A percentile compares a stretch with the other conserved stretches of the same genome.
These are phyloP conservation scores for Pristionchus mayeri DNA, from an alignment of 2,888 invertebrate species.

Conservation along the genomic window DNA sequence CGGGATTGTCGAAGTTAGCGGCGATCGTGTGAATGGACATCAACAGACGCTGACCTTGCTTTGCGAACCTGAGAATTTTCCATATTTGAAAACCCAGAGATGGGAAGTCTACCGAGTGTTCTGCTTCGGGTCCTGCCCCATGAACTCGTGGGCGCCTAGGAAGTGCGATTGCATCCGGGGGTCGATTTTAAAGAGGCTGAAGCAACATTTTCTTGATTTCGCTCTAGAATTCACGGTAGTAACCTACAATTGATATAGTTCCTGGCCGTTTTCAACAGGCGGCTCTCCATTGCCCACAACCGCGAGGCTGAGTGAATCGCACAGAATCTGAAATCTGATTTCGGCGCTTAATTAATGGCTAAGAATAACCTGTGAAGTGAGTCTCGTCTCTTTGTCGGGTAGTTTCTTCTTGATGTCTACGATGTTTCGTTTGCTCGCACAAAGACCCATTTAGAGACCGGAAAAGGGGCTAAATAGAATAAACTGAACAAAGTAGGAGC, in stretches of 20 bases:
- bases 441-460: neutral
- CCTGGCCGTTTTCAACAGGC: neutral
- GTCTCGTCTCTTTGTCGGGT: neutral
- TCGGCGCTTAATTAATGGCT: neutral
- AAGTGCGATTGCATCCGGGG: slow-evolving; percentile 39
- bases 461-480: neutral
- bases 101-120: neutral
- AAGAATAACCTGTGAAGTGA: neutral
- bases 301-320: slow-evolving; percentile 28
- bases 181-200: slow-evolving; percentile 24
- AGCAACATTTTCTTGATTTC: neutral
- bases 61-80: slow-evolving; percentile 17
- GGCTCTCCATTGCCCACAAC: slow-evolving; percentile 10
- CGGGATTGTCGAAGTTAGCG: neutral
- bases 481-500: neutral
- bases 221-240: neutral
- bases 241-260: slow-evolving; percentile 43
- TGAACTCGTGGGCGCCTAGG: slow-evolving; percentile 43
- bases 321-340: neutral
- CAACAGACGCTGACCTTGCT: slow-evolving; percentile 44
- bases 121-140: slow-evolving; percentile 28
- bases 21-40: slow-evolving; percentile 30
- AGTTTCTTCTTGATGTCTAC: slow-evolving; percentile 32
- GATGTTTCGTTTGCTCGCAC: slow-evolving; percentile 10
- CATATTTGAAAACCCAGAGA: neutral